Evolutionary conservation across 2,113 vertebrate species (phyloP).

Genomic region (human (Homo sapiens)): GRCh38 chr4:66216001-66216500

Average conservation of each 20-base stretch:
- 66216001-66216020: not conserved
- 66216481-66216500: not conserved
- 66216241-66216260: not conserved
- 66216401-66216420: not conserved
- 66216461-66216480: not conserved
- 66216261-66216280: not conserved
- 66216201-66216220: constrained; percentile 20
- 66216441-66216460: not conserved
- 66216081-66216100: not conserved
- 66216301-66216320: not conserved
- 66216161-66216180: not conserved
- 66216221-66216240: not conserved
- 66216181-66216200: not conserved
- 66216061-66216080: not conserved
- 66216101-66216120: not conserved
- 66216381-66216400: not conserved
- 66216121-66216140: not conserved
- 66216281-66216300: not conserved
- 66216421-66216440: not conserved
- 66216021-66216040: not conserved
- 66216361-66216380: not conserved
- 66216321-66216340: not conserved
- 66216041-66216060: not conserved
- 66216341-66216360: not conserved
- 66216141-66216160: not conserved